These are phyloP conservation scores for Chaitophorus viminalis DNA, from an alignment of 2,888 invertebrate genomes.

Conservation along the genomic window DNA sequence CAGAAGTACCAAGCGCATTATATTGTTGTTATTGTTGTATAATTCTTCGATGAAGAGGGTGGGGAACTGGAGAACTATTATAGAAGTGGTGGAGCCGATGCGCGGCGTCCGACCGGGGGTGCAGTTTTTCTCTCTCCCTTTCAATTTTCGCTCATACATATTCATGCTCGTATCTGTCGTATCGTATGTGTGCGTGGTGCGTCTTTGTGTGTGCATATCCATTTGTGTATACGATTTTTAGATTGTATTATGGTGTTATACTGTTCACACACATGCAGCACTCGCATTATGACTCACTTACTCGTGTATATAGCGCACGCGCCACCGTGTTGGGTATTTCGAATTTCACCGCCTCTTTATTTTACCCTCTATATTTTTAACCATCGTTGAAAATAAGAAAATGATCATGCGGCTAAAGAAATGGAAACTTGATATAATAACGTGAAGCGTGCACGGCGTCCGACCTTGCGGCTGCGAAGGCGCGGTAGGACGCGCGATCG, in stretches of 20 bases:
- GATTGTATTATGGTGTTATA: too few species aligned
- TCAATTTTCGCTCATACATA: slow-evolving; percentile 29
- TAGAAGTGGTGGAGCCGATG: too few species aligned
- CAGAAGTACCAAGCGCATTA: not conserved
- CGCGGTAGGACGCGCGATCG: not conserved
- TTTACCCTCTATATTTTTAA: too few species aligned
- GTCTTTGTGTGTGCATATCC: not conserved
- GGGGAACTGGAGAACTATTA: not conserved
- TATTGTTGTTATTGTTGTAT: slow-evolving; percentile 25
- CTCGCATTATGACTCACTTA: too few species aligned
- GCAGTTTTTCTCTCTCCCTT: not conserved
- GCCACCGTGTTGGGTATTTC: too few species aligned
- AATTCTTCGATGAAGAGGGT: not conserved
- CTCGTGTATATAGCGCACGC: too few species aligned
- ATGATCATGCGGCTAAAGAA: too few species aligned
- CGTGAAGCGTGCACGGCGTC: not conserved
- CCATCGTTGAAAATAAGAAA: too few species aligned
- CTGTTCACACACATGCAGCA: too few species aligned
- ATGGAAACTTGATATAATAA: too few species aligned
- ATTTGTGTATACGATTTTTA: too few species aligned
- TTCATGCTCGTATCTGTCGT: not conserved
- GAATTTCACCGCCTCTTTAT: too few species aligned
- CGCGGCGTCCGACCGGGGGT: not conserved
- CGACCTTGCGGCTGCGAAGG: not conserved
- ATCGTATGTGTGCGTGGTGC: not conserved